Conservation (phyloP, 2,797 vertebrate genomes). For the Enteromius argenteus region DNA sequence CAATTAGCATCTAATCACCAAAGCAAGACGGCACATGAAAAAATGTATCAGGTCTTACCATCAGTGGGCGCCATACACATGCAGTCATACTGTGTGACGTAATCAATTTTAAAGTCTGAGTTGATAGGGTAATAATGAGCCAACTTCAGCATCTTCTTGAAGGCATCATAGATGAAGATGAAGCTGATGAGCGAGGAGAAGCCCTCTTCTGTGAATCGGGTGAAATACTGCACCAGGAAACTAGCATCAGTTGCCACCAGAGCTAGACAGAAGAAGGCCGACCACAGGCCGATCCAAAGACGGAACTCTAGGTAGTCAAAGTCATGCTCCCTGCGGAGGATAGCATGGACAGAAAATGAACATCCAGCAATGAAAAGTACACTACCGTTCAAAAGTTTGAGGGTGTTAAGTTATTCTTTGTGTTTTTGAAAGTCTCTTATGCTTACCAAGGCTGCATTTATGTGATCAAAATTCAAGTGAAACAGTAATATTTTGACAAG, state of each 20-base stretch:
- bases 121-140: conserved; percentile 94
- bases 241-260: conserved; percentile 96
- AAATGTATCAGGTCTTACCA: conserved; percentile 76
- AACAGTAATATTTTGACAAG: background rate
- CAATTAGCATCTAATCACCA: background rate
- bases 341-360: background rate
- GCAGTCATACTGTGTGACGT: conserved; percentile 89
- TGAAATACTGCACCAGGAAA: conserved; percentile 97
- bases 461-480: background rate
- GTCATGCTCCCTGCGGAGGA: conserved; percentile 82
- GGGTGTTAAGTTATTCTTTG: too few relatives aligned
- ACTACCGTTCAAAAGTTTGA: background rate
- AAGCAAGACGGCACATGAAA: background rate
- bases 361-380: background rate
- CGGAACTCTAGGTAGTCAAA: conserved; percentile 98
- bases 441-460: background rate
- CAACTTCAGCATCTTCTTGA: conserved; percentile 98
- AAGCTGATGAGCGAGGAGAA: conserved; percentile 99
- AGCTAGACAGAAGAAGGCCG: conserved; percentile 90
- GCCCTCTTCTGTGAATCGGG: conserved; percentile 97
- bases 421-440: background rate
- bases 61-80: conserved; percentile 84
- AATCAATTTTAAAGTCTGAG: conserved; percentile 82
- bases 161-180: conserved; percentile 98
- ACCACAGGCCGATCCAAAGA: conserved; percentile 98